Percentiles rank a stretch among this genome's conserved stretches.
These are phyloP conservation scores for Hypothenemus hampei DNA, from an alignment of 1,140 invertebrate genomes.

Conservation along the genomic window DNA sequence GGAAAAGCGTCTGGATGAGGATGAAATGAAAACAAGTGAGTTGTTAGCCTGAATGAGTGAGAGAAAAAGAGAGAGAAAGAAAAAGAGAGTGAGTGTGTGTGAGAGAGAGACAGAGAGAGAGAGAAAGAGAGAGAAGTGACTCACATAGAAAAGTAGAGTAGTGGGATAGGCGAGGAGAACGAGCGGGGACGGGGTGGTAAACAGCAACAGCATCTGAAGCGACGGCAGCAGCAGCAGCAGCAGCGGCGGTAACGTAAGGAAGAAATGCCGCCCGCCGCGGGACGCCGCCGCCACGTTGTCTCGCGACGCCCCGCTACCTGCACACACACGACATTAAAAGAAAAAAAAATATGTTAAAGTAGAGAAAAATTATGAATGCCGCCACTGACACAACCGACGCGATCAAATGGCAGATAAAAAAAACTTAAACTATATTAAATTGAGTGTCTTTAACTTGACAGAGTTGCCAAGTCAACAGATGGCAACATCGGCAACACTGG, in stretches of 20 bases:
- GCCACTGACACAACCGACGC: slow-evolving; percentile 16
- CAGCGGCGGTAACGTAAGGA: slow-evolving; percentile 34
- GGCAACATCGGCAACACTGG: too few species aligned
- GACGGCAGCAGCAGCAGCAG: slow-evolving; percentile 33
- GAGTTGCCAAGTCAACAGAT: too few species aligned
- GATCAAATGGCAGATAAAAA: neutral
- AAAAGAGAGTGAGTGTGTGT: slow-evolving; percentile 10
- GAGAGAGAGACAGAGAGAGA: slow-evolving; percentile 7
- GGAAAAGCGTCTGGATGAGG: too few species aligned
- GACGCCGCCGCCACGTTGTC: slow-evolving; percentile 25
- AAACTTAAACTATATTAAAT: too few species aligned
- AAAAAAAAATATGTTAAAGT: neutral
- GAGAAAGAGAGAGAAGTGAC: slow-evolving; percentile 24
- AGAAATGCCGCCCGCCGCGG: slow-evolving; percentile 29
- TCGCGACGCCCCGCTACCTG: slow-evolving; percentile 40
- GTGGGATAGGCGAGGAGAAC: slow-evolving; percentile 20
- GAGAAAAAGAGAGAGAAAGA: slow-evolving; percentile 9
- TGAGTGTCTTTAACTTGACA: too few species aligned
- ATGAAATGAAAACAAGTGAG: too few species aligned
- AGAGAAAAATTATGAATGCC: neutral
- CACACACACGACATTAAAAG: slow-evolving; percentile 22
- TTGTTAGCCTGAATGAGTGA: too few species aligned
- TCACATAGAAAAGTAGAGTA: slow-evolving; percentile 30
- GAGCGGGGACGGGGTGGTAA: neutral
- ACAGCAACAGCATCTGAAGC: slow-evolving; percentile 26